A percentile compares a stretch with the other conserved stretches of the same genome.
Conservation (phyloP, 2,113 vertebrate species). For the Ceyx margarethae region DNA sequence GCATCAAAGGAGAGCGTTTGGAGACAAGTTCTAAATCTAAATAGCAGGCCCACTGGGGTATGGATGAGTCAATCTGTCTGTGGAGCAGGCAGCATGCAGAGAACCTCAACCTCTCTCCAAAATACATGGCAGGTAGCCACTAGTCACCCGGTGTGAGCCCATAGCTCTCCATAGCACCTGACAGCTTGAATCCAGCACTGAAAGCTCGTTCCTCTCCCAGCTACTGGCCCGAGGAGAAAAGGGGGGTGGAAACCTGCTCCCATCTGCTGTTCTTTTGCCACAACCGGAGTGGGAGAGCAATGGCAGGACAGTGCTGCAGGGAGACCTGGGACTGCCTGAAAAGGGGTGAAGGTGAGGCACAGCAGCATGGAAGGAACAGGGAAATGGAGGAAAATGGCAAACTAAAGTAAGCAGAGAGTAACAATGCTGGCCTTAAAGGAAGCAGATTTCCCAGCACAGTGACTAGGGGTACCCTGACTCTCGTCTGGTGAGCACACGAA, state of each 20-base stretch:
- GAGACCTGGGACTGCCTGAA: neutral
- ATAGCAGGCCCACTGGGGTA: accelerated
- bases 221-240: neutral
- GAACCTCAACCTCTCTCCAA: neutral
- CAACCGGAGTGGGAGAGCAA: neutral
- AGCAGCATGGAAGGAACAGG: neutral
- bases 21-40: neutral
- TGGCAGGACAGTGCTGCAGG: neutral
- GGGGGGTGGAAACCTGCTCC: neutral
- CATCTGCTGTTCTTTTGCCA: neutral
- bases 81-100: neutral
- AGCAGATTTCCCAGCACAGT: neutral
- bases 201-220: neutral
- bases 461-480: neutral
- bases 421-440: neutral
- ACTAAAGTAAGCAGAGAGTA: neutral
- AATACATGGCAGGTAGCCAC: neutral
- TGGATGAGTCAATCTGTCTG: neutral
- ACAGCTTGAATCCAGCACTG: neutral
- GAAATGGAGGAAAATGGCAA: neutral
- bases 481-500: neutral
- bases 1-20: no score
- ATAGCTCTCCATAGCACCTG: neutral
- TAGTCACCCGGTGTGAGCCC: neutral
- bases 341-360: neutral